Evolutionary conservation across 1,140 invertebrate genomes (phyloP), one percentile per base, ranked within the genome.

Genomic region (Calephelis nemesis): DNA sequence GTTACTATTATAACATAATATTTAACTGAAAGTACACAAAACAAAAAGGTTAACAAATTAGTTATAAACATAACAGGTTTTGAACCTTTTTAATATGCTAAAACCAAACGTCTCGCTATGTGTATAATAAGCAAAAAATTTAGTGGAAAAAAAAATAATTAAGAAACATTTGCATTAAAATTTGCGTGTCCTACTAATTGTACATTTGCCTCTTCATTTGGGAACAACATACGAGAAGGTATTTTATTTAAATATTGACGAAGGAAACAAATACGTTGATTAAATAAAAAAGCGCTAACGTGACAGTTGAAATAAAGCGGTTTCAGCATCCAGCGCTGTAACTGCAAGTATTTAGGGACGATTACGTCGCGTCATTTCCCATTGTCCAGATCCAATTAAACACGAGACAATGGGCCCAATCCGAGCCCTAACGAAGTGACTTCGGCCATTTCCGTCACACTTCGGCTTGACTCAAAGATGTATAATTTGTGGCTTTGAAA

Each of bases 401-500:
- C 70, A 68, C 63, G 73, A 73, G 76, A 88, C 85, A 90, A 88
- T 88, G 75, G 82, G 65, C 63, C 79, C 84, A 86, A 90, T 90
- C 82, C 75, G 86, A 78, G 75, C 81, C 74, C 80, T 90, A 88
- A 90, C 85, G 88, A 90, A 88, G 84, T 76, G 86, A 88, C 85
- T 85, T 88, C 85, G 83, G 77, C 73, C 71, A 74, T 84, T 87
- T 88, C 86, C 86, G 83, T 66, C 71, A 67, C 78, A 81, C 84
- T 85, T 83, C 81, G 82, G 74, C 47, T 78, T 50, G 63, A 76
- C 70, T 83, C 82, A 82, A 90, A 90, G 86, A 90, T 80, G 81
- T 87, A 81, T 87, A 88, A 90, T 90, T 90, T 90, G 88, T 77
- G 88, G 88, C 71, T 72, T 71, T 74, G 81, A 86, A 90, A 88